A percentile compares a stretch with the other conserved stretches of the same genome.
Conservation (phyloP, 2,888 invertebrate species). For the Leptura quadrifasciata region DNA sequence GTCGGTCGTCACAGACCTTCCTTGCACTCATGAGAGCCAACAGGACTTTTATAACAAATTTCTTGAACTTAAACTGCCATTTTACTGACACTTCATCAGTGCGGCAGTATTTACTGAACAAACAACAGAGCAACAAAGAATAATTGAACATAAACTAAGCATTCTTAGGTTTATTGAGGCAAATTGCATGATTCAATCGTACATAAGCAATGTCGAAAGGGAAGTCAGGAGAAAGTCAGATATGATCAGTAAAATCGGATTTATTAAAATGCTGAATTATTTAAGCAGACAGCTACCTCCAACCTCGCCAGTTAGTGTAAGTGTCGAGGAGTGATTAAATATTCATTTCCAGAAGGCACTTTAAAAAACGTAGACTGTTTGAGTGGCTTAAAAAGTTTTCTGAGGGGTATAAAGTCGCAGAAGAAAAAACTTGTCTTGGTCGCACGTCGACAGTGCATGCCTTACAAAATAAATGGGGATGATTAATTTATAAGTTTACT, state of each 20-base stretch:
- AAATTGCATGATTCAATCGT: too few relatives aligned
- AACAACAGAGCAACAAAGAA: too few relatives aligned
- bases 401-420: background rate
- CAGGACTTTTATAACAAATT: too few relatives aligned
- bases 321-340: background rate
- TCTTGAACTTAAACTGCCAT: too few relatives aligned
- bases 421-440: background rate
- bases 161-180: too few relatives aligned
- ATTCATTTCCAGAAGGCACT: background rate
- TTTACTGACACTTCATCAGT: too few relatives aligned
- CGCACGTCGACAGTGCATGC: background rate
- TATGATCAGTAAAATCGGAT: background rate
- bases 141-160: too few relatives aligned
- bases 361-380: constrained; percentile 8
- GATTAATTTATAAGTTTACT: background rate
- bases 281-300: background rate
- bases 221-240: background rate
- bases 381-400: constrained; percentile 2
- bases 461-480: constrained; percentile 14
- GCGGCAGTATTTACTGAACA: too few relatives aligned
- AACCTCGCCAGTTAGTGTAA: background rate
- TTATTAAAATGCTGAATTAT: background rate
- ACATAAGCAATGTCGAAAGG: too few relatives aligned
- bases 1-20: too few relatives aligned
- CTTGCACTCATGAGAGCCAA: too few relatives aligned